Percentiles rank a stretch among this genome's conserved stretches.
These are phyloP conservation scores for Clivina fossor DNA, from an alignment of 2,888 invertebrate species.

Conservation along the genomic window DNA sequence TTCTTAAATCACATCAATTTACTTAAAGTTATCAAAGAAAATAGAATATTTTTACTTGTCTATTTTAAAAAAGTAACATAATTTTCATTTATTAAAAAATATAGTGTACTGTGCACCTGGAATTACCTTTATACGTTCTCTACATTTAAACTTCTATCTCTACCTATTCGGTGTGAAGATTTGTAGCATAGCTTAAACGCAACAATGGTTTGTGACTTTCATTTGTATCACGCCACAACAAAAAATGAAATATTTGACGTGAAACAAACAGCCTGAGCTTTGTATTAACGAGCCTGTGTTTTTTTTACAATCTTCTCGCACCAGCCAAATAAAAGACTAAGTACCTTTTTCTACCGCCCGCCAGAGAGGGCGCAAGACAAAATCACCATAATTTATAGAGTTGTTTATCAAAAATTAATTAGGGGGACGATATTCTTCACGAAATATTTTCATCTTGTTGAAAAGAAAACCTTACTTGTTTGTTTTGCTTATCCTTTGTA, in stretches of 20 bases:
- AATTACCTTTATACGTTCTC: no score
- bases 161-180: slow-evolving; percentile 19
- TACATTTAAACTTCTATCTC: no score
- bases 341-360: background rate
- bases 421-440: background rate
- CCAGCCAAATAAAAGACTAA: background rate
- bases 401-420: slow-evolving; percentile 29
- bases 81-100: no score
- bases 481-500: slow-evolving; percentile 14
- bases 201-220: slow-evolving; percentile 27
- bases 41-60: no score
- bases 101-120: no score
- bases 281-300: slow-evolving; percentile 14
- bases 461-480: background rate
- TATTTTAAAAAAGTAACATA: no score
- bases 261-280: slow-evolving; percentile 15
- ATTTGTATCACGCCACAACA: slow-evolving; percentile 15
- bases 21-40: no score
- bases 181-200: slow-evolving; percentile 24
- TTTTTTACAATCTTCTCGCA: slow-evolving; percentile 9
- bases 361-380: no score
- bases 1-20: no score
- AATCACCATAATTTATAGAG: slow-evolving; percentile 16
- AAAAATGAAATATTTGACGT: slow-evolving; percentile 23
- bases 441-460: slow-evolving; percentile 21